These are phyloP conservation scores for Hydrolagus colliei DNA, from an alignment of 2,797 vertebrate species.

Conservation along the genomic window DNA sequence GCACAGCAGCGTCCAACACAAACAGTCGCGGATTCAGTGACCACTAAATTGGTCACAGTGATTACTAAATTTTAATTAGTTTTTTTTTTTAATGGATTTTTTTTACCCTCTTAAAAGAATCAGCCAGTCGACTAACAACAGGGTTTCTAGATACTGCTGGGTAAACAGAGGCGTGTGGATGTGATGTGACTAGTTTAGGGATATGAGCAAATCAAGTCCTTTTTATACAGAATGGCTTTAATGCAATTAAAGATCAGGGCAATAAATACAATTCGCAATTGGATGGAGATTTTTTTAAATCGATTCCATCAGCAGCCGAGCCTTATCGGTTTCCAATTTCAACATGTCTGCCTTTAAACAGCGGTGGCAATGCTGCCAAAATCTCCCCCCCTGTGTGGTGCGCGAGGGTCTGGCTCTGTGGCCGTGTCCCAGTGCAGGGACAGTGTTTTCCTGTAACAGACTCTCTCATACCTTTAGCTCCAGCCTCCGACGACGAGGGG, in stretches of 20 bases:
- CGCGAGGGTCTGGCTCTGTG: background rate
- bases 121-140: too few species aligned
- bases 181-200: too few species aligned
- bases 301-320: background rate
- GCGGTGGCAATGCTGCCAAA: too few species aligned
- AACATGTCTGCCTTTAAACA: too few species aligned
- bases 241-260: background rate
- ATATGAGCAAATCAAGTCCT: background rate
- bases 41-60: too few species aligned
- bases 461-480: conserved; percentile 94
- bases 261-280: background rate
- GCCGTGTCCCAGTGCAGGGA: conserved; percentile 2
- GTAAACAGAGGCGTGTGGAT: too few species aligned
- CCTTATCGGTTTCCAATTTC: background rate
- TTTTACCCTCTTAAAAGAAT: too few species aligned
- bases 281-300: background rate
- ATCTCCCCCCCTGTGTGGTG: background rate
- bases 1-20: too few species aligned
- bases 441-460: conserved; percentile 89
- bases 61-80: too few species aligned
- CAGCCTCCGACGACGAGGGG: conserved; percentile 96
- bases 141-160: too few species aligned
- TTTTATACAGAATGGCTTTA: background rate
- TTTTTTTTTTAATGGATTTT: too few species aligned
- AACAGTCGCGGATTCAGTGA: too few species aligned